Evolutionary conservation across 2,888 invertebrate species (phyloP).

Genomic region (Leptura quadrifasciata): DNA sequence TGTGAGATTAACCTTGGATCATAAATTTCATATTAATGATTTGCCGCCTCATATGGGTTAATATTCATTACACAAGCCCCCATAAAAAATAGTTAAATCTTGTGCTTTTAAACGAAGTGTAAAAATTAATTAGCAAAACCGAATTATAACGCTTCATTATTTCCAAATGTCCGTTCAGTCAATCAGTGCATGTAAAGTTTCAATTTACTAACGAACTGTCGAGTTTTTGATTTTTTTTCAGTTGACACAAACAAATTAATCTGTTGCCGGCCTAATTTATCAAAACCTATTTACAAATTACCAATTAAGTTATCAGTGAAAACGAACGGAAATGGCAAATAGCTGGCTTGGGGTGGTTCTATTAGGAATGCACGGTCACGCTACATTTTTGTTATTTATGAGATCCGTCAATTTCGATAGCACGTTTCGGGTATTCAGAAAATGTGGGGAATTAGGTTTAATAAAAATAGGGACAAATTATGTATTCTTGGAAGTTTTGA

Average conservation of each 20-base stretch:
- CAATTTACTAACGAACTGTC: constrained; percentile 36
- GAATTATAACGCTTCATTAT: constrained; percentile 46
- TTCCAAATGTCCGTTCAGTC: constrained; percentile 41
- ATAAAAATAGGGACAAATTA: constrained; percentile 22
- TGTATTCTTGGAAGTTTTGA: neutral
- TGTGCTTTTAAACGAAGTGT: constrained; percentile 34
- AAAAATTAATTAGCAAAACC: constrained; percentile 46
- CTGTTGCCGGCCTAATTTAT: constrained; percentile 60
- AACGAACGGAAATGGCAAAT: constrained; percentile 52
- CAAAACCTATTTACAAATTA: constrained; percentile 60
- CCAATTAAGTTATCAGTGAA: constrained; percentile 61
- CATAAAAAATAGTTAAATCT: constrained; percentile 34
- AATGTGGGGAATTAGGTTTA: constrained; percentile 27
- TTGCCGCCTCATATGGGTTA: neutral
- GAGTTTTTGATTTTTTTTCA: constrained; percentile 30
- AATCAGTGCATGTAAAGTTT: constrained; percentile 30
- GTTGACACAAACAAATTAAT: constrained; percentile 58
- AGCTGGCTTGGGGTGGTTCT: constrained; percentile 48
- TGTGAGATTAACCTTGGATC: too few relatives aligned
- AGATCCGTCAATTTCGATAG: constrained; percentile 22
- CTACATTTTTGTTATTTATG: constrained; percentile 51
- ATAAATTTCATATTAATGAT: neutral
- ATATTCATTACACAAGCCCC: constrained; percentile 20
- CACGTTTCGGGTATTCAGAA: constrained; percentile 31
- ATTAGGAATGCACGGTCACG: constrained; percentile 54